phyloP scores from a whole-genome alignment of 2,113 vertebrate genomes.

The Manacus vitellinus region DNA sequence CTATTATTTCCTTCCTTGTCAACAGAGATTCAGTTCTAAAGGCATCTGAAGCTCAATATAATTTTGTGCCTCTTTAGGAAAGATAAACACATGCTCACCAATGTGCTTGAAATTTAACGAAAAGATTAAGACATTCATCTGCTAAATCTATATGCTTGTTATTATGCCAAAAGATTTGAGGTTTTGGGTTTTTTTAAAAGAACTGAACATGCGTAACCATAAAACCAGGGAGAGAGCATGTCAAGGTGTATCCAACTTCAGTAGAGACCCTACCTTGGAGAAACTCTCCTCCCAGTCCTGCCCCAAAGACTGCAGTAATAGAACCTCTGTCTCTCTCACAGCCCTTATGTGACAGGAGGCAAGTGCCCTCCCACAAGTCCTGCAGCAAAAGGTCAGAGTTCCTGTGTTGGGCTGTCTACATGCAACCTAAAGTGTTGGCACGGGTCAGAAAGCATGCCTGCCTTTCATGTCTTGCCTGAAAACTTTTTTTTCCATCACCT shows the following conservation, averaged over 20 bases:
- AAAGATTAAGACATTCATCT: background rate
- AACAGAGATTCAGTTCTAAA: background rate
- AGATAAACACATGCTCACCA: background rate
- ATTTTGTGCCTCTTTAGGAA: background rate
- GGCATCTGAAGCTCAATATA: background rate
- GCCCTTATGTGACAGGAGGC: background rate
- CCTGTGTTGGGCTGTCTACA: background rate
- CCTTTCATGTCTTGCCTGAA: background rate
- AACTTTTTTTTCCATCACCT: background rate
- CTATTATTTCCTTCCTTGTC: background rate
- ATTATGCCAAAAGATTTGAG: background rate
- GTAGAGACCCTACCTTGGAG: background rate
- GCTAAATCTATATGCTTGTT: background rate
- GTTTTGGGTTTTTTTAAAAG: background rate
- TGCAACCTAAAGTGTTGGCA: accelerated
- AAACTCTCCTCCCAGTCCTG: accelerated
- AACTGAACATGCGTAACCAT: background rate
- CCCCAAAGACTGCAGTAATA: background rate
- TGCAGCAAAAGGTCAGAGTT: background rate
- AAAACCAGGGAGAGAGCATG: background rate
- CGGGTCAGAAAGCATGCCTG: background rate
- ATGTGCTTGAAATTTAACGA: background rate
- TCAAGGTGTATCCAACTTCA: background rate
- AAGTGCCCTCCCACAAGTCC: background rate
- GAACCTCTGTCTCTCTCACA: background rate